Evolutionary conservation across 1,140 invertebrate species (phyloP).

Genomic region (Eufriesea mexicana): DNA sequence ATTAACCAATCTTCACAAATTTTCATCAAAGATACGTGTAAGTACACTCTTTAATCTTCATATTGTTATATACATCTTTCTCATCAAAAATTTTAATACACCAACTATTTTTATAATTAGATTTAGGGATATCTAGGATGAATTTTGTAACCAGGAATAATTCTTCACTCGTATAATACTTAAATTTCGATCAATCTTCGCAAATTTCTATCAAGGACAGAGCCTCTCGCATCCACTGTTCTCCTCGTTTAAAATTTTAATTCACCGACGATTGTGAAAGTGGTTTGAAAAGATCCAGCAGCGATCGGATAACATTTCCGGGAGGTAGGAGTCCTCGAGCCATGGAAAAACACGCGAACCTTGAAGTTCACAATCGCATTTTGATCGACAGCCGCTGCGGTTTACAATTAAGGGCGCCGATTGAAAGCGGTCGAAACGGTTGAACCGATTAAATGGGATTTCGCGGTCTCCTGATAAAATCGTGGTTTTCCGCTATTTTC

Average conservation of each 20-base stretch:
- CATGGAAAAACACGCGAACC: constrained; percentile 5
- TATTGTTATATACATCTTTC: too few relatives aligned
- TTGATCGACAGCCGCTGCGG: constrained; percentile 33
- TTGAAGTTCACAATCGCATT: constrained; percentile 24
- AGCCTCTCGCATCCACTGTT: background rate
- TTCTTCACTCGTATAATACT: too few relatives aligned
- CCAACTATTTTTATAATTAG: too few relatives aligned
- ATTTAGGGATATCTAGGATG: too few relatives aligned
- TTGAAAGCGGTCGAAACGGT: constrained; percentile 51
- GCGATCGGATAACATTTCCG: background rate
- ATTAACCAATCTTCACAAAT: too few relatives aligned
- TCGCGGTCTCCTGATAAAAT: constrained; percentile 61
- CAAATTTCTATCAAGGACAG: too few relatives aligned
- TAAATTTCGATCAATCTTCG: too few relatives aligned
- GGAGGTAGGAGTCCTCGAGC: background rate
- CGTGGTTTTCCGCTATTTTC: constrained; percentile 52
- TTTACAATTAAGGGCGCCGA: constrained; percentile 60
- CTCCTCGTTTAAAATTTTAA: background rate
- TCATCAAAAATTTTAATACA: too few relatives aligned
- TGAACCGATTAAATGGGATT: constrained; percentile 55
- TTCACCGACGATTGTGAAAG: accelerated
- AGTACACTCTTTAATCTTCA: too few relatives aligned
- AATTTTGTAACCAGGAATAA: too few relatives aligned
- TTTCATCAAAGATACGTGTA: too few relatives aligned
- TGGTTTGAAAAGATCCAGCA: background rate